A percentile compares a stretch with the other conserved stretches of the same genome.
Evolutionary conservation across 2,113 vertebrate species (phyloP).

Genomic region (Catharus minimus): DNA sequence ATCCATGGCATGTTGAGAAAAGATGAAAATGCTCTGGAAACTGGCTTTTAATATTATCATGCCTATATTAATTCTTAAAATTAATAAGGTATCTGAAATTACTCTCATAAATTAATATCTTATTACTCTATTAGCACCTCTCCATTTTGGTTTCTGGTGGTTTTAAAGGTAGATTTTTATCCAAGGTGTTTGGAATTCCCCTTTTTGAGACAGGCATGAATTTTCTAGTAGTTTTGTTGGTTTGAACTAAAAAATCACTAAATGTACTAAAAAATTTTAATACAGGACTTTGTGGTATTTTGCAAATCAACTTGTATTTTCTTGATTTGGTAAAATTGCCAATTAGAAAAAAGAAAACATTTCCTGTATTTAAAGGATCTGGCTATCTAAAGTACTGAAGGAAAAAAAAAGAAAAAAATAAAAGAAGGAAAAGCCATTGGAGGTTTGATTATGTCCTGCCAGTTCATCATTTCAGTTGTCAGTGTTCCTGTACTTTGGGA

Average conservation of each 20-base stretch:
- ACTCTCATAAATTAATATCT: background rate
- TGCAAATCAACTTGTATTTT: background rate
- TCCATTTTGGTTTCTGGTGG: background rate
- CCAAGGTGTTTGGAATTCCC: background rate
- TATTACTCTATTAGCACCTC: background rate
- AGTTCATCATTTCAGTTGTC: background rate
- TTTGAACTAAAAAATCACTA: background rate
- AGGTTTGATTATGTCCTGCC: background rate
- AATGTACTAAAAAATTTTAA: background rate
- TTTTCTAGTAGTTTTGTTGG: background rate
- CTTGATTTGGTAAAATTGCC: background rate
- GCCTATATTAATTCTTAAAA: background rate
- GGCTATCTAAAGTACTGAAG: background rate
- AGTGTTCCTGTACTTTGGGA: background rate
- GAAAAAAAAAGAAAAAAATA: fast-evolving
- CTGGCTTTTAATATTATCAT: background rate
- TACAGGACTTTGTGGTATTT: background rate
- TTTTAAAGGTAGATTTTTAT: background rate
- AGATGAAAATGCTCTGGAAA: background rate
- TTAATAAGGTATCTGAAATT: fast-evolving
- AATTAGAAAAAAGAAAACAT: background rate
- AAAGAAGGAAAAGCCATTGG: background rate
- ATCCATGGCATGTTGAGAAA: background rate
- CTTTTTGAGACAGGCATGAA: background rate
- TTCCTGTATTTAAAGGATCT: background rate